A percentile compares a stretch with the other conserved stretches of the same genome.
These are phyloP conservation scores for Cremastinae sp. DNA, from an alignment of 2,888 invertebrate genomes.

Conservation along the genomic window DNA sequence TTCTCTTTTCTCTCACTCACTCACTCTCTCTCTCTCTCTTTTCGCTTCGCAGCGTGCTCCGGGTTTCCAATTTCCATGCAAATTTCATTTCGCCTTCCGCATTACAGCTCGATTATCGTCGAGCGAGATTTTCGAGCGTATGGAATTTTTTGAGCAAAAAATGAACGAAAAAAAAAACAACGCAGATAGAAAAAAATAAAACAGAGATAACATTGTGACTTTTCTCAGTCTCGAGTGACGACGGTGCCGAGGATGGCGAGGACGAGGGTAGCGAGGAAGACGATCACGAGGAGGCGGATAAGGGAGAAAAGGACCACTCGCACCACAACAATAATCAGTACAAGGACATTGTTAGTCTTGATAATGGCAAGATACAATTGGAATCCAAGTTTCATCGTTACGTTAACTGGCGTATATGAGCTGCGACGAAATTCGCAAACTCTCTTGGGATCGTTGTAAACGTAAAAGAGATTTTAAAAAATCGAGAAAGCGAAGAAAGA, in stretches of 20 bases:
- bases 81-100: conserved; percentile 7
- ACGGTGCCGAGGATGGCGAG: conserved; percentile 48
- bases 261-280: conserved; percentile 37
- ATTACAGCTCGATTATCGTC: conserved; percentile 8
- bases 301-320: conserved; percentile 46
- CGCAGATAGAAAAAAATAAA: conserved; percentile 10
- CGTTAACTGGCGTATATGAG: conserved; percentile 73
- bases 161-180: conserved; percentile 8
- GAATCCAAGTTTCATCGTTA: conserved; percentile 74
- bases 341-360: conserved; percentile 67
- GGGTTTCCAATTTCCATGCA: conserved; percentile 56
- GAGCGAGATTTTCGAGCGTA: conserved; percentile 2
- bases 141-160: conserved; percentile 11
- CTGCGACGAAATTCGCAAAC: conserved; percentile 13
- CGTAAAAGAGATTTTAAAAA: neutral
- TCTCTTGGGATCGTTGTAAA: conserved; percentile 20
- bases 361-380: conserved; percentile 67
- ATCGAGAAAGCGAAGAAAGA: conserved; percentile 25
- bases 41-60: conserved; percentile 48
- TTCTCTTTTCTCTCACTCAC: conserved; percentile 12
- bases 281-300: conserved; percentile 46
- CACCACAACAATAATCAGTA: conserved; percentile 59
- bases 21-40: conserved; percentile 14
- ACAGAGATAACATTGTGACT: conserved; percentile 55
- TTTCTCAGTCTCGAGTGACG: conserved; percentile 64